Evolutionary conservation across 2,797 vertebrate genomes (phyloP), one percentile per base, ranked within the genome.

Genomic region (Enteromius trimaculatus): DNA sequence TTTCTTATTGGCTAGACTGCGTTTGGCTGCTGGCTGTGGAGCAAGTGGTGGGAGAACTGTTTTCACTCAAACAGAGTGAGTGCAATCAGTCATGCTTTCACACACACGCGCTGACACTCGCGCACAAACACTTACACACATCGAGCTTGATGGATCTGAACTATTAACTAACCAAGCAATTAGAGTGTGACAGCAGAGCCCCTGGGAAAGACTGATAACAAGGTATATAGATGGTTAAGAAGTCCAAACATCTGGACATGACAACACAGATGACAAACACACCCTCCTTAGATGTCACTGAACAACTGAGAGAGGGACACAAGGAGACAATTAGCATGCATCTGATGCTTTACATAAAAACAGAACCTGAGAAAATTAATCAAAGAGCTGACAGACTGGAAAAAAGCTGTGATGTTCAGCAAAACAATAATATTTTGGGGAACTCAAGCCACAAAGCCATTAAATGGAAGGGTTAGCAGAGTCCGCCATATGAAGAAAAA

Each of bases 121-220:
- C 60, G 60, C 60, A 81, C 37, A 65, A 10, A 83, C 29, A 77
- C 47, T 77, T 39, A 77, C 58, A 55, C 69, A 81, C 70, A 79
- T 19, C 62, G 13, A 29, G 58, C 42, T 84, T 78, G 29, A 84
- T 62, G 65, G 49, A 86, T 82, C 26, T 76, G 39, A 84, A 80
- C 77, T 71, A 82, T 86, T 80, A 82, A 83, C 85, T 65, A 79
- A 80, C 74, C n/a, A 42, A 65, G 77, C 77, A 88, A 78, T 88
- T 80, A 80, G 72, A 64, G 39, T 76, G 42, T 77, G 82, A 88
- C 71, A 77, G 58, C 55, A 80, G 65, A 77, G 74, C 77, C 60
- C 44, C 37, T 55, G 83, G 76, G 77, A 80, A 75, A 29, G 53
- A 77, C 68, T 77, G 44, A 81, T 80, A 84, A 70, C 77, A 85